Conservation (phyloP, 2,113 vertebrate genomes). For the Lasiurus cinereus region DNA sequence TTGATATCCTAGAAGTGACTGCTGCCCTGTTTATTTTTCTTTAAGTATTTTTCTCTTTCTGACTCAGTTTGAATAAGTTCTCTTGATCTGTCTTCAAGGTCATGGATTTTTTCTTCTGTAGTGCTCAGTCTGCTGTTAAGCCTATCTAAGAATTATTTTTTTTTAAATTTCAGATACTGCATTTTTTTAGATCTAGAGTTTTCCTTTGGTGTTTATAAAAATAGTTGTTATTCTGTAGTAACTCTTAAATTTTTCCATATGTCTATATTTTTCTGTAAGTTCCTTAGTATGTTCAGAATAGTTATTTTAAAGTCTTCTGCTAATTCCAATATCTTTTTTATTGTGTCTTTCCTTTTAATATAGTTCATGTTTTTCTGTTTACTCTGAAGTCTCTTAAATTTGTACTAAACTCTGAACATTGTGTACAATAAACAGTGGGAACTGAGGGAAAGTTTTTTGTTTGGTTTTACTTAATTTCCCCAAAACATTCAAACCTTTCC, state of each 20-base stretch:
- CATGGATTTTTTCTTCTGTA: background rate
- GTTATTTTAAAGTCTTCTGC: constrained; percentile 23
- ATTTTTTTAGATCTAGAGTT: constrained; percentile 41
- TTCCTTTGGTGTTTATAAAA: constrained; percentile 29
- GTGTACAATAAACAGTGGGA: background rate
- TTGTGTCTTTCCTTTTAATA: constrained; percentile 36
- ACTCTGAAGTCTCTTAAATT: background rate
- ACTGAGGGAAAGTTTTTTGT: background rate
- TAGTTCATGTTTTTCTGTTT: constrained; percentile 15
- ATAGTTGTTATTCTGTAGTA: constrained; percentile 19
- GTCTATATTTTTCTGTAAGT: background rate
- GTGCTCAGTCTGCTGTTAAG: constrained; percentile 15
- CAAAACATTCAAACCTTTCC: background rate
- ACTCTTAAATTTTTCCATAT: background rate
- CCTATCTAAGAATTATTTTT: background rate
- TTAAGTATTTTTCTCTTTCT: background rate
- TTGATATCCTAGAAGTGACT: background rate
- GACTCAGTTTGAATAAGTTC: constrained; percentile 25
- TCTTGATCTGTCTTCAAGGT: background rate
- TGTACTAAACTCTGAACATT: background rate
- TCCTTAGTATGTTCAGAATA: background rate
- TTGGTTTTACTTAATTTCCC: constrained; percentile 13
- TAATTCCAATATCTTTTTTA: constrained; percentile 24
- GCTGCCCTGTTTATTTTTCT: background rate
- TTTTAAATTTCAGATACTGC: background rate